These are phyloP conservation scores for Tenthredo mesomela DNA, from an alignment of 2,888 invertebrate genomes.

Conservation along the genomic window DNA sequence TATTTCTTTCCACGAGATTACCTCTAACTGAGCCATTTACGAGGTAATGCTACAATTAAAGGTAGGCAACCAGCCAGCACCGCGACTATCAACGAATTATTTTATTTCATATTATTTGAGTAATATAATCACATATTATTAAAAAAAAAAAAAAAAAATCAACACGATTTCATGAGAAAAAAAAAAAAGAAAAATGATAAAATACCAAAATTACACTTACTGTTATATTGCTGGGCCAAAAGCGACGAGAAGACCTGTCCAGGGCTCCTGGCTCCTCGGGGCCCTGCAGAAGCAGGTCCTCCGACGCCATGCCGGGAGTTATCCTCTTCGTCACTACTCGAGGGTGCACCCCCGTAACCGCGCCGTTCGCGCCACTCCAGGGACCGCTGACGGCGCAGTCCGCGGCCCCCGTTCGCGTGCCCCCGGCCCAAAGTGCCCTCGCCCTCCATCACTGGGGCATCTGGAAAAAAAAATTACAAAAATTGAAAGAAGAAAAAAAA, in stretches of 20 bases:
- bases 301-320: constrained; percentile 69
- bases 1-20: constrained; percentile 43
- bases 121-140: background rate
- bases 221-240: constrained; percentile 70
- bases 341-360: constrained; percentile 80
- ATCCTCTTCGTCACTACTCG: constrained; percentile 72
- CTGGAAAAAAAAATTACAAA: constrained; percentile 55
- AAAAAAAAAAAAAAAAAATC: background rate
- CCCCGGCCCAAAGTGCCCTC: constrained; percentile 74
- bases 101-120: background rate
- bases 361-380: constrained; percentile 82
- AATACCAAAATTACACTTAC: constrained; percentile 59
- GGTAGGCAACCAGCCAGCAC: background rate
- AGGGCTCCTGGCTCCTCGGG: constrained; percentile 69
- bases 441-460: constrained; percentile 73
- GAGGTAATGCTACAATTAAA: constrained; percentile 45
- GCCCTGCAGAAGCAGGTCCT: constrained; percentile 60
- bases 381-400: constrained; percentile 80
- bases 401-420: constrained; percentile 73
- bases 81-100: constrained; percentile 20
- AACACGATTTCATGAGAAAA: background rate
- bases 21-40: constrained; percentile 37
- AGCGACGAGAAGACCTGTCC: constrained; percentile 70
- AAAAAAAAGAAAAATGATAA: background rate
- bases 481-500: background rate